Conservation (phyloP, 2,888 invertebrate genomes). For the Drosophila incognita region DNA sequence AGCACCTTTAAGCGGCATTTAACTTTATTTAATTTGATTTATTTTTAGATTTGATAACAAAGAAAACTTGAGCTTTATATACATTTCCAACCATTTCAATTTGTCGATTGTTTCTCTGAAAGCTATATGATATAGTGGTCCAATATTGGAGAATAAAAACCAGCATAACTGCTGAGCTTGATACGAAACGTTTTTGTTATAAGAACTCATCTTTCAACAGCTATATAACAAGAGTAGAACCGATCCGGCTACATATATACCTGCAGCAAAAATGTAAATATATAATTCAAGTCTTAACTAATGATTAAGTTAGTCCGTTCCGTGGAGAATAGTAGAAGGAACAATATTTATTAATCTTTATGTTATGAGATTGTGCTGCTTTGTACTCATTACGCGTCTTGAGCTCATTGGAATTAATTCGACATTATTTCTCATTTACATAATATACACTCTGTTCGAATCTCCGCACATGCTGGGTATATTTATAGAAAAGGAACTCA, state of each 20-base stretch:
- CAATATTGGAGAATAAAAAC: background rate
- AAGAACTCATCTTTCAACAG: background rate
- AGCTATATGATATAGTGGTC: background rate
- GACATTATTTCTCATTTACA: background rate
- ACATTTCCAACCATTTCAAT: background rate
- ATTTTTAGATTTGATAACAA: background rate
- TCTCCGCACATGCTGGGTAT: conserved; percentile 19
- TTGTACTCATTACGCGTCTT: background rate
- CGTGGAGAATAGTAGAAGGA: background rate
- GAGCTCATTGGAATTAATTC: background rate
- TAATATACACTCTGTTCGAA: background rate
- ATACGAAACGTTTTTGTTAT: background rate
- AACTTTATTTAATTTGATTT: background rate
- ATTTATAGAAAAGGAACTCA: conserved; percentile 24
- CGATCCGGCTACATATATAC: background rate
- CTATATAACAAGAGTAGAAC: background rate
- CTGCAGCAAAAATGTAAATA: background rate
- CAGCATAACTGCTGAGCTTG: background rate
- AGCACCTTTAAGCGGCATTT: conserved; percentile 9
- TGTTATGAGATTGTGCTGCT: background rate
- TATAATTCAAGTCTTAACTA: background rate
- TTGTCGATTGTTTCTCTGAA: background rate
- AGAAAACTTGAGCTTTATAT: background rate
- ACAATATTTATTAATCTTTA: background rate
- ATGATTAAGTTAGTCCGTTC: background rate